phyloP scores from a whole-genome alignment of 2,797 vertebrate species.

The Sebastes hubbsi region DNA sequence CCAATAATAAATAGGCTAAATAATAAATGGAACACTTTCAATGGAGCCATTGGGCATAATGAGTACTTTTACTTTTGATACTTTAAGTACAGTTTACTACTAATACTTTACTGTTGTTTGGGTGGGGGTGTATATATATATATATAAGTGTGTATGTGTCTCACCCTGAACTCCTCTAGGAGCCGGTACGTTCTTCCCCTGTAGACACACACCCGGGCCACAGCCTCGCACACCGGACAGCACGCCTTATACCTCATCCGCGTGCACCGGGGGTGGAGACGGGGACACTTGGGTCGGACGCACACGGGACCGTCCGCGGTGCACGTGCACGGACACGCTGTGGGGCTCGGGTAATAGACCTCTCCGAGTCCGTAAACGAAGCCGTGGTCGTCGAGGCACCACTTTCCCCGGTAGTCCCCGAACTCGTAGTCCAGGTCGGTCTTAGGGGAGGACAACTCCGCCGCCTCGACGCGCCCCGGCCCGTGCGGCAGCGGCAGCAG shows the following conservation, averaged over 20 bases:
- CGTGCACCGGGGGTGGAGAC: slow-evolving; percentile 82
- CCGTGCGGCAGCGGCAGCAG: slow-evolving; percentile 14
- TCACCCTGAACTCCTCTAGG: slow-evolving; percentile 85
- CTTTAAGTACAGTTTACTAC: too few species aligned
- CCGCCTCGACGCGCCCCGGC: slow-evolving; percentile 7
- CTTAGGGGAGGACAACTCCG: slow-evolving; percentile 72
- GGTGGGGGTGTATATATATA: too few species aligned
- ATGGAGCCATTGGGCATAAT: neutral
- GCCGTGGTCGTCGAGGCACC: slow-evolving; percentile 84
- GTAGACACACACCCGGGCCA: slow-evolving; percentile 81
- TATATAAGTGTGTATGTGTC: neutral
- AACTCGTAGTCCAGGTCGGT: slow-evolving; percentile 79
- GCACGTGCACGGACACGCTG: slow-evolving; percentile 84
- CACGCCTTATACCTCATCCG: slow-evolving; percentile 78
- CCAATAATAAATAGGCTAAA: neutral
- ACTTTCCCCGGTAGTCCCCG: slow-evolving; percentile 83
- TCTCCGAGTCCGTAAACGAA: slow-evolving; percentile 83
- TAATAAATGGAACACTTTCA: neutral
- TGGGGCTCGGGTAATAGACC: slow-evolving; percentile 78
- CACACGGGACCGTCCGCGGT: slow-evolving; percentile 83
- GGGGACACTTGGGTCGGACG: slow-evolving; percentile 79
- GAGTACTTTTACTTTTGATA: neutral
- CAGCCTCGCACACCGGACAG: slow-evolving; percentile 82
- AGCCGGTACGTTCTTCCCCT: slow-evolving; percentile 78
- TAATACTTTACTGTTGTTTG: neutral